phyloP scores from a whole-genome alignment of 2,797 vertebrate genomes.

The Kryptopterus vitreolus region DNA sequence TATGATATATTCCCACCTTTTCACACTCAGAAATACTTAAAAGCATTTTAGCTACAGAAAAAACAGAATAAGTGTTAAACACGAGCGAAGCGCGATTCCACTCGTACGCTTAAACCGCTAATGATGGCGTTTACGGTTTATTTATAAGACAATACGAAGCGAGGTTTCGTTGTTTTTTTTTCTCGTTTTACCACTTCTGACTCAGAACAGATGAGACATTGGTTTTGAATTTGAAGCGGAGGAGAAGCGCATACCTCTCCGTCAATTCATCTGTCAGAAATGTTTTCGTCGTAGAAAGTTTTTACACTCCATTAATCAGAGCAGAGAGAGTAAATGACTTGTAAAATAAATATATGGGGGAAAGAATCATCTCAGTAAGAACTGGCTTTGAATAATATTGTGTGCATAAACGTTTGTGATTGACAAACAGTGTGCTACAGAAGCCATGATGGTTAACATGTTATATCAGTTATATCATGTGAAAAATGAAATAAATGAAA shows the following conservation, averaged over 20 bases:
- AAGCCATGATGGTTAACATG: neutral
- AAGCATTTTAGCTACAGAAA: neutral
- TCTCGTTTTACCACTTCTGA: slow-evolving; percentile 14
- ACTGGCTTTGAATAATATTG: neutral
- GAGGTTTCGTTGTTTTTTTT: too few relatives aligned
- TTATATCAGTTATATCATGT: neutral
- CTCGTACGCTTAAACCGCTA: neutral
- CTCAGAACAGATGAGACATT: slow-evolving; percentile 16
- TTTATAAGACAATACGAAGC: neutral
- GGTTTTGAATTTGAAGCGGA: slow-evolving; percentile 11
- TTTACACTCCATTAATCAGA: slow-evolving; percentile 16
- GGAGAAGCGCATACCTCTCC: slow-evolving; percentile 15
- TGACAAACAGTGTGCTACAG: neutral
- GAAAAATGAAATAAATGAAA: neutral
- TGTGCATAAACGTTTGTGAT: too few relatives aligned
- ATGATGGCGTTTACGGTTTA: slow-evolving; percentile 7
- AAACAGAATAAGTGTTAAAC: neutral
- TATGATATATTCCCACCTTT: neutral
- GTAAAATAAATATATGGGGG: too few relatives aligned
- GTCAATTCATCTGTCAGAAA: neutral
- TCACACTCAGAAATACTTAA: too few relatives aligned
- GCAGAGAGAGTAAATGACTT: neutral
- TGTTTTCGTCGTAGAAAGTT: neutral
- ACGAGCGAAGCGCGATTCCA: neutral
- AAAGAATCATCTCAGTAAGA: neutral